phyloP scores from a whole-genome alignment of 2,888 invertebrate genomes.

The Harmothoe impar region DNA sequence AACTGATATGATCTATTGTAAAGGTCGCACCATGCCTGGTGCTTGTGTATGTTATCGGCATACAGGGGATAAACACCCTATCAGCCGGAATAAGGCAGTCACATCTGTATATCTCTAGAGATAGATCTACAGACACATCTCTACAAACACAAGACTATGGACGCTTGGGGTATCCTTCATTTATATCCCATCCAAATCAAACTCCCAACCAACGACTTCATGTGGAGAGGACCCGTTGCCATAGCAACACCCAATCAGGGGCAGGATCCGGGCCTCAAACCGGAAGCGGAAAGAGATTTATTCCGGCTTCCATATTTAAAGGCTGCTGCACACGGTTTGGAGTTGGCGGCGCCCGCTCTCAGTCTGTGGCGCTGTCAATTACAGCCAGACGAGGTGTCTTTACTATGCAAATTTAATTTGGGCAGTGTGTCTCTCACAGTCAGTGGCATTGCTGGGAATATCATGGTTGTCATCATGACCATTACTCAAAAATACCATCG shows the following conservation, averaged over 20 bases:
- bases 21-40: no score
- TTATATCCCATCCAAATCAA: no score
- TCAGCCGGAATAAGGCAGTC: no score
- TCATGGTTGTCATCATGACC: no score
- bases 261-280: background rate
- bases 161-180: no score
- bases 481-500: no score
- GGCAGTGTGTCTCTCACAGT: background rate
- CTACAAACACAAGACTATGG: no score
- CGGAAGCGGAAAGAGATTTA: background rate
- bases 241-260: conserved; percentile 6
- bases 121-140: no score
- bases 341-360: background rate
- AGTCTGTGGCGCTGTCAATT: background rate
- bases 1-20: no score
- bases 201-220: background rate
- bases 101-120: no score
- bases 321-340: background rate
- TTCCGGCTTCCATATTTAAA: background rate
- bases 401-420: conserved; percentile 41
- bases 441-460: background rate
- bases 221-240: background rate
- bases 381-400: background rate
- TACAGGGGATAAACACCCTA: no score
- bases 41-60: no score